Conservation (phyloP, 2,113 vertebrate species). For the Eleginops maclovinus region DNA sequence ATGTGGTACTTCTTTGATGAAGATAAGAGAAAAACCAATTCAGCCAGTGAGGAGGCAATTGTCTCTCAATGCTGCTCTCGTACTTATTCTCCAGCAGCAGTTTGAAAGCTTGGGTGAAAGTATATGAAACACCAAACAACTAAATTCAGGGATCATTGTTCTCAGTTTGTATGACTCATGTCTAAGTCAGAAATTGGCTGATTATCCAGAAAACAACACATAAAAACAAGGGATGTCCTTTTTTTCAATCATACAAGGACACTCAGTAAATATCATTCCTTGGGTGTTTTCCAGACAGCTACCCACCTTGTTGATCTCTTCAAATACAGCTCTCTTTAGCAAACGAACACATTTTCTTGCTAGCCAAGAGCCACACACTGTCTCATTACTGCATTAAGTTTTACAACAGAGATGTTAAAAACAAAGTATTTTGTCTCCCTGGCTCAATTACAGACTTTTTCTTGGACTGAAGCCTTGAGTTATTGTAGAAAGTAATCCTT, state of each 20-base stretch:
- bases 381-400: slow-evolving; percentile 24
- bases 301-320: not conserved
- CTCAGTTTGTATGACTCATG: not conserved
- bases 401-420: slow-evolving; percentile 21
- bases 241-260: not conserved
- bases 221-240: not conserved
- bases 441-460: slow-evolving; percentile 19
- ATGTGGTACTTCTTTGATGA: slow-evolving; percentile 56
- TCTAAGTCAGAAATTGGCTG: not conserved
- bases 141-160: not conserved
- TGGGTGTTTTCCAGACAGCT: not conserved
- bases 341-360: not conserved
- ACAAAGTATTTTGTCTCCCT: slow-evolving; percentile 19
- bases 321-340: slow-evolving; percentile 23
- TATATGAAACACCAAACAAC: slow-evolving; percentile 28
- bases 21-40: slow-evolving; percentile 66
- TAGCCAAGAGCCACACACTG: slow-evolving; percentile 7
- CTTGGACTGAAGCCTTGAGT: slow-evolving; percentile 31
- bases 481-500: slow-evolving; percentile 32
- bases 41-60: slow-evolving; percentile 40
- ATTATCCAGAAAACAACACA: not conserved
- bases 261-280: not conserved
- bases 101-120: slow-evolving; percentile 38
- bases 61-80: slow-evolving; percentile 11
- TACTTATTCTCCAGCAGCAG: slow-evolving; percentile 51